A percentile compares a stretch with the other conserved stretches of the same genome.
phyloP scores from a whole-genome alignment of 2,113 vertebrate species.

The Cisticola juncidis region DNA sequence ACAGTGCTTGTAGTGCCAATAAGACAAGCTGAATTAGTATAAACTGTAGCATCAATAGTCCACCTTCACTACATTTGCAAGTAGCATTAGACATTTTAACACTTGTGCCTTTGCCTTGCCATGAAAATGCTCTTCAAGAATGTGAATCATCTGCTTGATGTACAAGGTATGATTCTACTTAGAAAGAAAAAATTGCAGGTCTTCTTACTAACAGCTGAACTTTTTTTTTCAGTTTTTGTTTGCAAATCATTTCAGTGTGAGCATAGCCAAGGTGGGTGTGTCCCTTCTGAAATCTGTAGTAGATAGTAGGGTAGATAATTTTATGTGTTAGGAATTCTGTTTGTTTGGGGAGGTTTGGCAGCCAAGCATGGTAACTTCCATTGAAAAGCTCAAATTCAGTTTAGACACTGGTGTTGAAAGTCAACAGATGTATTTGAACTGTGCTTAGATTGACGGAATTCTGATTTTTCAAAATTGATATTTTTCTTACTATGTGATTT shows the following conservation, averaged over 20 bases:
- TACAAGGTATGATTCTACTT: not conserved
- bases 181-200: not conserved
- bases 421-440: not conserved
- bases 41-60: not conserved
- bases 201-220: not conserved
- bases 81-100: not conserved
- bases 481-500: not conserved
- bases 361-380: not conserved
- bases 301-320: not conserved
- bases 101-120: not conserved
- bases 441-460: not conserved
- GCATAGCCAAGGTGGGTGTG: not conserved
- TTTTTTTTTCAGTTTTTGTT: not conserved
- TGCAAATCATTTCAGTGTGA: not conserved
- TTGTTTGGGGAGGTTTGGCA: accelerated
- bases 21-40: not conserved
- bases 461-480: not conserved
- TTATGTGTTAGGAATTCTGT: not conserved
- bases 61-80: not conserved
- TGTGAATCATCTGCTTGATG: not conserved
- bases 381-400: not conserved
- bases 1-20: not conserved
- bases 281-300: not conserved
- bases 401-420: not conserved
- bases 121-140: not conserved